Evolutionary conservation across 2,113 vertebrate genomes (phyloP), one percentile per base, ranked within the genome.

Genomic region (Chascanopsetta lugubris): DNA sequence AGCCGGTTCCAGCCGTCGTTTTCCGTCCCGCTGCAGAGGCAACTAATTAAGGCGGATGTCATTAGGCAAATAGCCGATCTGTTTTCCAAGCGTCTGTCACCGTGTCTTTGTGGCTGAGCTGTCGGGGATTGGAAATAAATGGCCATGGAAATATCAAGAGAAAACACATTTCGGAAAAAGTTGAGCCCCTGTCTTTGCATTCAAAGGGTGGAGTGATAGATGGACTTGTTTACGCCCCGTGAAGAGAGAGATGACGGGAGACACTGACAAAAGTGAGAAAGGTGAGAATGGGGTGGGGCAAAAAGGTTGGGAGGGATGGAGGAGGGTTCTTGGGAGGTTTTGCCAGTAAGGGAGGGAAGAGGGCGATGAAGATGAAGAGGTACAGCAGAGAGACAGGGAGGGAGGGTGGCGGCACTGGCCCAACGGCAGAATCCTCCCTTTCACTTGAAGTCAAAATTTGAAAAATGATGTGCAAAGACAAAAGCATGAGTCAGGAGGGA

Each of bases 101-200:
- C 66, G 26, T n/a, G n/a, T n/a, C 27, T 48, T 17, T 63, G 49
- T 32, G n/a, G 48, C 49, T 43, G 17, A 51, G 47, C 55, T 69
- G 68, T 60, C 61, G 77, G 43, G 17, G 21, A n/a, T 48, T 58
- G 50, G 13, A 57, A 13, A 72, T 22, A 61, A 69, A 78, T 43
- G 3, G 29, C 9, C 21, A 25, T 34, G 48, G 27, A 61, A 62
- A 60, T 29, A 17, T 32, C 7, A 45, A 61, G 51, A 48, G 53
- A 38, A 55, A 66, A 54, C 13, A 21, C 8, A 8, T 26, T 17
- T 18, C 3, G 7, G 63, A 36, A 59, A 62, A 62, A 9, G 25
- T 40, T 17, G 21, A 46, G 36, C 24, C 51, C 8, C 20, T 20
- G 13, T 60, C 50, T 34, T 4, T 67, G 54, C 47, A 69, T 75